These are phyloP conservation scores for Dromas ardeola DNA, from an alignment of 2,113 vertebrate species.

Conservation along the genomic window DNA sequence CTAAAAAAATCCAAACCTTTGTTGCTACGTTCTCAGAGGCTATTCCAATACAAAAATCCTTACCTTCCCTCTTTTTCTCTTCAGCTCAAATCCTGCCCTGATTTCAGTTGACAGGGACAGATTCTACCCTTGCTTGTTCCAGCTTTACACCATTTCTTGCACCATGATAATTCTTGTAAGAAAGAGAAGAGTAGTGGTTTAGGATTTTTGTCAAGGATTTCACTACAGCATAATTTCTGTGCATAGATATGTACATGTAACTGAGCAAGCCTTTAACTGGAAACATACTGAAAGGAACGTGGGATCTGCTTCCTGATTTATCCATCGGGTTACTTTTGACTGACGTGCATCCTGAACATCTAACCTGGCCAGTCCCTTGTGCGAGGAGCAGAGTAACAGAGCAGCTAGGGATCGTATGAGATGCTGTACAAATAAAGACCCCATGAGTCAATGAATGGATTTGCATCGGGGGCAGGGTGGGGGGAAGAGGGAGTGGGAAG, in stretches of 20 bases:
- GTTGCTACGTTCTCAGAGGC: not conserved
- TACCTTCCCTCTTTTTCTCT: not conserved
- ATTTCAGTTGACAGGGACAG: not conserved
- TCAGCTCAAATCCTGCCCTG: not conserved
- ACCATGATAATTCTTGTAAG: not conserved
- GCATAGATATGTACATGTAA: rapidly evolving
- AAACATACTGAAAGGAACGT: not conserved
- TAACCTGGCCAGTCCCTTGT: not conserved
- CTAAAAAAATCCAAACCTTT: not conserved
- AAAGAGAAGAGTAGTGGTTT: not conserved
- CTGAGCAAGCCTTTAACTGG: not conserved
- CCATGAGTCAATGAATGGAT: not conserved
- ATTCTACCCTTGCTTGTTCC: not conserved
- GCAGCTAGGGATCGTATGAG: not conserved
- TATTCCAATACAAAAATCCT: not conserved
- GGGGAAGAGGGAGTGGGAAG: not conserved
- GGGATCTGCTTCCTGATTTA: not conserved
- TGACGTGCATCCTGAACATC: not conserved
- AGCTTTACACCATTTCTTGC: not conserved
- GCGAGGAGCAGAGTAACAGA: not conserved
- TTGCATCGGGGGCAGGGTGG: not conserved
- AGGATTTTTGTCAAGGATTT: not conserved
- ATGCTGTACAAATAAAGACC: not conserved
- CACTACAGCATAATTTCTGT: not conserved
- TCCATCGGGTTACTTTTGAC: not conserved